A percentile compares a stretch with the other conserved stretches of the same genome.
phyloP scores from a whole-genome alignment of 2,888 invertebrate species.

The Drosophila setosimentum region DNA sequence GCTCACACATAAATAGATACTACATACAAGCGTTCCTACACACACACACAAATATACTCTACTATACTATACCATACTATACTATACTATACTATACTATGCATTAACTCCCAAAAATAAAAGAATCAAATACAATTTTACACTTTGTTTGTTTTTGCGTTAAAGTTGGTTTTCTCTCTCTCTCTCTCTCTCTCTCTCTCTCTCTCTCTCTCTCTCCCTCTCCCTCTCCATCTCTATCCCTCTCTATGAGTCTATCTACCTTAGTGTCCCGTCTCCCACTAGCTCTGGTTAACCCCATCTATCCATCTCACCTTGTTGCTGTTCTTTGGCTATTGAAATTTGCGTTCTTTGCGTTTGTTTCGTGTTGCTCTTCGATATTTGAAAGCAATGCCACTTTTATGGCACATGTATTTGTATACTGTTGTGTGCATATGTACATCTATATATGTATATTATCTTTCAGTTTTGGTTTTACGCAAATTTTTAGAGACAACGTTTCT shows the following conservation, averaged over 20 bases:
- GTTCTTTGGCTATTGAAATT: constrained; percentile 54
- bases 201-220: constrained; percentile 13
- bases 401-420: constrained; percentile 47
- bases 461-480: constrained; percentile 45
- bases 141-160: constrained; percentile 56
- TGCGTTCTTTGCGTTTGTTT: constrained; percentile 54
- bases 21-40: constrained; percentile 20
- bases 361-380: constrained; percentile 28
- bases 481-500: constrained; percentile 48
- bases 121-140: constrained; percentile 27
- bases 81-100: constrained; percentile 15
- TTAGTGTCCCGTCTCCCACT: neutral
- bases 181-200: constrained; percentile 17
- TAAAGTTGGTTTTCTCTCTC: constrained; percentile 45
- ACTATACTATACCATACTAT: constrained; percentile 8
- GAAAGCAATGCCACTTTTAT: constrained; percentile 51
- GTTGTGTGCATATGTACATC: constrained; percentile 30
- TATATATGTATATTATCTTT: constrained; percentile 18
- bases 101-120: constrained; percentile 27
- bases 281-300: constrained; percentile 21
- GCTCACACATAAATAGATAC: constrained; percentile 36
- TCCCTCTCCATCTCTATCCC: constrained; percentile 15
- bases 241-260: neutral
- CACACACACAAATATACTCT: constrained; percentile 17
- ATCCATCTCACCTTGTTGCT: constrained; percentile 41